Evolutionary conservation across 2,113 vertebrate genomes (phyloP).

Genomic region (Trematocara stigmaticum): DNA sequence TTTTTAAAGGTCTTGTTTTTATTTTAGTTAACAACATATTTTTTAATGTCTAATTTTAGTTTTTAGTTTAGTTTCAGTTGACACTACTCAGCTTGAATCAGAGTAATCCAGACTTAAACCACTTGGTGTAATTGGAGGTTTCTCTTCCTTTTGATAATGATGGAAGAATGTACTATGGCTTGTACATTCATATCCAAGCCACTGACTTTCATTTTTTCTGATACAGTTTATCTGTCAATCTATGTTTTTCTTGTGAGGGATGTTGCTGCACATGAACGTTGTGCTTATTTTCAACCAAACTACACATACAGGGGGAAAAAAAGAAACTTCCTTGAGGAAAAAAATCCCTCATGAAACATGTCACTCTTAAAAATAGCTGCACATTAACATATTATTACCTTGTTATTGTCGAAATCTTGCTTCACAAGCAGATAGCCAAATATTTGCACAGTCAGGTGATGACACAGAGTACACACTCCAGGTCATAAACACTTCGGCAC

Average conservation of each 20-base stretch:
- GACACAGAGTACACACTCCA: neutral
- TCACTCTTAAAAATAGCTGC: neutral
- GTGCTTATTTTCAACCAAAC: neutral
- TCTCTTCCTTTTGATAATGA: neutral
- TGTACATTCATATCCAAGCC: neutral
- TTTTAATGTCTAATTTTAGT: neutral
- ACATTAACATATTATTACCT: neutral
- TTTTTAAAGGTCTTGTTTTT: neutral
- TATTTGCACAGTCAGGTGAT: neutral
- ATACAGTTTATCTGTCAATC: neutral
- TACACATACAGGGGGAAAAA: fast-evolving
- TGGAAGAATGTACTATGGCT: neutral
- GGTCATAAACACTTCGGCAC: neutral
- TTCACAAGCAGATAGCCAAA: neutral
- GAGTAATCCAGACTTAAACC: neutral
- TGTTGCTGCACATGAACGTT: neutral
- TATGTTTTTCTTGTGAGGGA: neutral
- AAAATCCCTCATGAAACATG: neutral
- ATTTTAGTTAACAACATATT: neutral
- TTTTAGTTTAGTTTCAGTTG: neutral
- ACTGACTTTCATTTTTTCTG: neutral
- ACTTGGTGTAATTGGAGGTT: neutral
- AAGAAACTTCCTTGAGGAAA: neutral
- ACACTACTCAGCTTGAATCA: neutral
- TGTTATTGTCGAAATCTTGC: neutral